Base-by-base conservation (phyloP, 2,888 invertebrate species). In the Saturnia pavonia region DNA sequence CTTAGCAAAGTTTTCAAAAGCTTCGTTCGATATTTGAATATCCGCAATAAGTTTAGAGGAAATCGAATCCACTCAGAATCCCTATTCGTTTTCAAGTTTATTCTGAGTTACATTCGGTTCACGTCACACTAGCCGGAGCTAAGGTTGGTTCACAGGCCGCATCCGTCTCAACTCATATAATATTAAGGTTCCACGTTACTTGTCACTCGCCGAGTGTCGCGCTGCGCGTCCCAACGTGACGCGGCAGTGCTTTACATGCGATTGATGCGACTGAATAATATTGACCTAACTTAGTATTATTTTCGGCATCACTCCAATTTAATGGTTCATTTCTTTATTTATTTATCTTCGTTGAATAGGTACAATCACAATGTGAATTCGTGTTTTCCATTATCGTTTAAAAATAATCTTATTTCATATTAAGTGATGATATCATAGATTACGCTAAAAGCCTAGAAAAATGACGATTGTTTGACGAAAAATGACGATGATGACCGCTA, bases 11-110 rank as follows among this genome's bases (percentile, higher is more conserved):
- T 57, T 25, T 57, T 14, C 22, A 9, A 57, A 57, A 57, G 25
- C 11, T 25, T 51, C 16, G n/a, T n/a, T n/a, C 54, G 54, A 57
- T 57, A 25, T 25, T 57, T 25, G 54, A 57, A 57, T 57, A 57
- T 25, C 54, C 54, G 54, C 54, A 57, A 57, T 57, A 57, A 57
- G 54, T 57, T 57, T 57, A 11, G 11, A 22, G 54, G 54, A 57
- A 57, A 57, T 57, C 25, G 22, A 57, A 57, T 57, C 54, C 54
- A 57, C 25, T 57, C 54, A 25, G 54, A 57, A 25, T 25, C 54
- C n/a, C 11, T 22, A 57, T 57, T 57, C 54, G 54, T 57, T 57
- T 57, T 57, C 22, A 57, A 57, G 54, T 57, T 57, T 57, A 57
- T 25, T 57, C 54, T 57, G 54, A 11, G 54, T 57, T 57, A 57